These are phyloP conservation scores for Campylorhamphus procurvoides DNA, from an alignment of 2,113 vertebrate species.

Conservation along the genomic window DNA sequence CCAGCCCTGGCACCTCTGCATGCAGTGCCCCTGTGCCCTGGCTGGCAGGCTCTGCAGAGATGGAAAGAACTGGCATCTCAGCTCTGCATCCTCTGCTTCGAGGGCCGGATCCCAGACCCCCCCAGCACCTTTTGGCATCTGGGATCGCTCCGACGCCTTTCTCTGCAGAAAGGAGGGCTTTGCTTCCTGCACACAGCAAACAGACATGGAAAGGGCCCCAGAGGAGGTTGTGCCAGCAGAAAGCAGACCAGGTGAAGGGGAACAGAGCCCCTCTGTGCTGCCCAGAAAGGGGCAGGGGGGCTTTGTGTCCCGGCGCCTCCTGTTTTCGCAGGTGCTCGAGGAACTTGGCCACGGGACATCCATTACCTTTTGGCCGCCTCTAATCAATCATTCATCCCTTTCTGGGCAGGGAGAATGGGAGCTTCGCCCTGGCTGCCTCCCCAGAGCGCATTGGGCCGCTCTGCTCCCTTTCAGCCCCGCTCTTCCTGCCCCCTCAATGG, in stretches of 20 bases:
- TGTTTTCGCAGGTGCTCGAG: constrained; percentile 77
- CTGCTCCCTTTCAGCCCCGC: constrained; percentile 83
- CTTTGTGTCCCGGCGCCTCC: constrained; percentile 61
- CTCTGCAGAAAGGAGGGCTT: fast-evolving
- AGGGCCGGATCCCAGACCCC: neutral
- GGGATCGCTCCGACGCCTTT: neutral
- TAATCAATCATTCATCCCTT: constrained; percentile 80
- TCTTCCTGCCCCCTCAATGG: constrained; percentile 92
- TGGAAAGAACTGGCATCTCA: neutral
- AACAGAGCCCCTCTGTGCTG: constrained; percentile 71
- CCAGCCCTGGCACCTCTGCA: fast-evolving
- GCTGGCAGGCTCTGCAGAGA: neutral
- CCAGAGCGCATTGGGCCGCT: constrained; percentile 82
- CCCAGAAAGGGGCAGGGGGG: neutral
- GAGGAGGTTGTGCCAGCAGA: constrained; percentile 44
- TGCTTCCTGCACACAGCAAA: neutral
- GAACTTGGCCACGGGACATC: constrained; percentile 72
- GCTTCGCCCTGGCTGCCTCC: constrained; percentile 71
- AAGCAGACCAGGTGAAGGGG: constrained; percentile 70
- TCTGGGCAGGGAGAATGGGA: constrained; percentile 76
- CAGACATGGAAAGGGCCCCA: neutral
- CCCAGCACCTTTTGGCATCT: neutral
- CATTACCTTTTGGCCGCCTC: constrained; percentile 76
- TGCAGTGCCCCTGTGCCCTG: fast-evolving
- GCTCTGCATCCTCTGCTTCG: neutral